Evolutionary conservation across 2,888 invertebrate species (phyloP).

Genomic region (Rhamnusium bicolor): DNA sequence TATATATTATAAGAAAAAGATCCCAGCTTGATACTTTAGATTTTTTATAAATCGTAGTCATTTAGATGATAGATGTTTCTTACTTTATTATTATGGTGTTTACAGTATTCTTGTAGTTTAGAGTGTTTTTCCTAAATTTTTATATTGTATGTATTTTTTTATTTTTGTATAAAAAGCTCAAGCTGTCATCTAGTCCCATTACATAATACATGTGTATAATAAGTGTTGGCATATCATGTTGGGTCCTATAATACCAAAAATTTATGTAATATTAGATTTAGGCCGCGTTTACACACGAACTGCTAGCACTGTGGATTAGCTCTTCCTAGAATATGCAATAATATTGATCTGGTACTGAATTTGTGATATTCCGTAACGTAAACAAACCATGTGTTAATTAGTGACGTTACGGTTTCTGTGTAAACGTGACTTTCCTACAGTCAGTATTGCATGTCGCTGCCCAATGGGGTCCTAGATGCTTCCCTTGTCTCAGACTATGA

Average conservation of each 20-base stretch:
- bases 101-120: slow-evolving; percentile 72
- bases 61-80: slow-evolving; percentile 67
- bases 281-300: slow-evolving; percentile 42
- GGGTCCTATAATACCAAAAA: slow-evolving; percentile 60
- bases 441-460: slow-evolving; percentile 66
- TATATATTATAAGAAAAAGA: slow-evolving; percentile 63
- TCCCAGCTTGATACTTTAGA: slow-evolving; percentile 68
- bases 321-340: slow-evolving; percentile 51
- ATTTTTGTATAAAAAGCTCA: slow-evolving; percentile 72
- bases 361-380: slow-evolving; percentile 54
- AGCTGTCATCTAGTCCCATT: slow-evolving; percentile 71
- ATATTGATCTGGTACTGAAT: slow-evolving; percentile 55
- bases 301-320: slow-evolving; percentile 41
- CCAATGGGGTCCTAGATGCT: slow-evolving; percentile 68
- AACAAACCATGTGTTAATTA: slow-evolving; percentile 17
- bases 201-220: slow-evolving; percentile 60
- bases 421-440: slow-evolving; percentile 55
- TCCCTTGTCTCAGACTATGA: slow-evolving; percentile 61
- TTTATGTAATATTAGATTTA: slow-evolving; percentile 46
- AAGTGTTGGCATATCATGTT: slow-evolving; percentile 70
- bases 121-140: slow-evolving; percentile 69
- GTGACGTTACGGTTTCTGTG: slow-evolving; percentile 43
- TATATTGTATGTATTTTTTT: slow-evolving; percentile 71
- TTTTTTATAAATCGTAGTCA: slow-evolving; percentile 67
- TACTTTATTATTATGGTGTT: slow-evolving; percentile 70